A percentile compares a stretch with the other conserved stretches of the same genome.
Evolutionary conservation across 1,140 invertebrate genomes (phyloP).

Genomic region (Drosophila pandora): DNA sequence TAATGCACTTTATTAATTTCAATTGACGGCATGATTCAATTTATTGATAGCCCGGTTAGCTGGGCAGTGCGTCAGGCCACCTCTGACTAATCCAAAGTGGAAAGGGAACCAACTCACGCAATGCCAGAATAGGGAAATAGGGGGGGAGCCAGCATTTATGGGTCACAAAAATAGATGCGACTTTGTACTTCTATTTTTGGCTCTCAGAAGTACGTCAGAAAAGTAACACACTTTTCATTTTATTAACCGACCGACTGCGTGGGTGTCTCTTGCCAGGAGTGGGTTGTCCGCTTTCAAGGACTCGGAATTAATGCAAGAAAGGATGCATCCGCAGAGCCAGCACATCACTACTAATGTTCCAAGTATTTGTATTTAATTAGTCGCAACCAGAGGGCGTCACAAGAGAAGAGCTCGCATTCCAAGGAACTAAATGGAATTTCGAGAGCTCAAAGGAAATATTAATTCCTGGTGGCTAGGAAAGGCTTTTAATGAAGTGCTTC

Average conservation of each 20-base stretch:
- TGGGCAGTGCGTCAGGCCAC: not conserved
- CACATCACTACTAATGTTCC: not conserved
- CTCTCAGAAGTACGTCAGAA: constrained; percentile 21
- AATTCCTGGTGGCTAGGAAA: no score
- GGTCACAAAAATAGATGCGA: constrained; percentile 48
- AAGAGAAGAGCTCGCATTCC: not conserved
- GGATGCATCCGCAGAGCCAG: not conserved
- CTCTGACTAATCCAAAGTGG: constrained; percentile 40
- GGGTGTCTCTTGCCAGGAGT: not conserved
- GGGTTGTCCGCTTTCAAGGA: constrained; percentile 12
- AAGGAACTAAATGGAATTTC: not conserved
- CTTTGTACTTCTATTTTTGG: constrained; percentile 56
- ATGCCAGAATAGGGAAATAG: constrained; percentile 30
- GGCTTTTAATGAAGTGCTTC: no score
- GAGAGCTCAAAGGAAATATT: not conserved
- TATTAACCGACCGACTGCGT: constrained; percentile 24
- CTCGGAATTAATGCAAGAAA: not conserved
- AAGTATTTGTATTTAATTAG: constrained; percentile 13
- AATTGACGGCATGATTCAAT: constrained; percentile 58
- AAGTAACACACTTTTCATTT: constrained; percentile 26
- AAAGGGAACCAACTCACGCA: constrained; percentile 62
- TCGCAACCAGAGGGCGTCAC: not conserved
- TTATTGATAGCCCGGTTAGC: constrained; percentile 57
- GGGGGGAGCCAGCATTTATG: constrained; percentile 33
- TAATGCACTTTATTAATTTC: constrained; percentile 36